Evolutionary conservation across 2,113 vertebrate species (phyloP), one percentile per base, ranked within the genome.

Genomic region (Sturnus vulgaris): DNA sequence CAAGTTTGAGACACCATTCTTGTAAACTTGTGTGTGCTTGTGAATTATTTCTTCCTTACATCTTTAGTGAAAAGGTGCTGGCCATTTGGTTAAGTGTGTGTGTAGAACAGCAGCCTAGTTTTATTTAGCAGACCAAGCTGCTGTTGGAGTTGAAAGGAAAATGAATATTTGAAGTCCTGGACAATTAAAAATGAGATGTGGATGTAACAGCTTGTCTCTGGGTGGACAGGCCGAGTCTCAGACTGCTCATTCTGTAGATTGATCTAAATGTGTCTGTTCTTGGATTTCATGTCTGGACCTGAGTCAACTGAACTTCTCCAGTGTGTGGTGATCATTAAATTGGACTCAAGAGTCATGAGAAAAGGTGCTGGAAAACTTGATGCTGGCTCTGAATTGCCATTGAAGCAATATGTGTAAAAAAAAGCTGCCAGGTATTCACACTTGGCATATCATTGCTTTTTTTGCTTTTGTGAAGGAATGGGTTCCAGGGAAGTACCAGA

Each of bases 341-440:
- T 65, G 39, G 42, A 7, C 28, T 87, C 17, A 8, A 8, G 28
- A 52, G 31, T 68, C 16, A 22, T 24, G 24, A 49, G 21, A 40
- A 35, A 33, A 79, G 5, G 31, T 3, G 1, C 42, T 73, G 46
- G 47, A 52, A 40, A 66, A 53, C 24, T 60, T 52, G 50, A 31
- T 30, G 16, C 27, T 61, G 64, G 28, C 49, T 68, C 59, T n/a
- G 49, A 52, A 33, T 33, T 64, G 50, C 33, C 30, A 8, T 25
- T 64, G 17, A 40, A 53, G 13, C 27, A 24, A 9, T 16, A 7
- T 0, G 0, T 42, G 49, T 59, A 2, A 28, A 35, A 15, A 28
- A 68, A 81, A 18, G 21, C 35, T 73, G 33, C 33, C 44, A 18
- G 9, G 3, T 46, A 5, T 25, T 66, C 44, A 23, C 9, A 4